A percentile compares a stretch with the other conserved stretches of the same genome.
phyloP scores from a whole-genome alignment of 2,797 vertebrate species.

The Tamandua tetradactyla region DNA sequence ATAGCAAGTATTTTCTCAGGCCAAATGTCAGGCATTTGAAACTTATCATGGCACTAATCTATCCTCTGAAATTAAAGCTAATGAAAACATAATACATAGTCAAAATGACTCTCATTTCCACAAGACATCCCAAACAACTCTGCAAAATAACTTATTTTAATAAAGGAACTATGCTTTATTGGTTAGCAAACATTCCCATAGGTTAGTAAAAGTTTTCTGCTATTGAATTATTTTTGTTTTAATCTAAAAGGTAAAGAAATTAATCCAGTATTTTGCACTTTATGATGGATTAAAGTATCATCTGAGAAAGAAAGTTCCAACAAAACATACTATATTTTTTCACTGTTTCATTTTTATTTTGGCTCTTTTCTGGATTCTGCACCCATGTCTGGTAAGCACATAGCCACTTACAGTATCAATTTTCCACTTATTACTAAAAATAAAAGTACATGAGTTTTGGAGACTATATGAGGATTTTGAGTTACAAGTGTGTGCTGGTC shows the following conservation, averaged over 20 bases:
- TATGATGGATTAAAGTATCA: conserved; percentile 6
- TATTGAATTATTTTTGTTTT: conserved; percentile 17
- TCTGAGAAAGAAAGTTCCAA: not conserved
- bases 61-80: conserved; percentile 50
- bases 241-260: conserved; percentile 28
- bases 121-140: not conserved
- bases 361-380: not conserved
- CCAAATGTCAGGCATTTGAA: conserved; percentile 40
- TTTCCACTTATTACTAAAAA: not conserved
- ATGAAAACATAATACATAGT: not conserved
- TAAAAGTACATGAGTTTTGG: not conserved
- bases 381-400: not conserved
- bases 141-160: not conserved
- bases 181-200: not conserved
- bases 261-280: not conserved
- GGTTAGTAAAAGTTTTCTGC: not conserved
- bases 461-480: not conserved
- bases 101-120: not conserved
- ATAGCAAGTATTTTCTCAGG: conserved; percentile 52
- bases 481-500: no score
- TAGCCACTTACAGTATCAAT: not conserved
- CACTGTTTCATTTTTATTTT: not conserved
- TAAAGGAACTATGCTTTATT: not conserved
- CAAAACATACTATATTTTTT: not conserved
- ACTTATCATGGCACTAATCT: not conserved